phyloP scores from a whole-genome alignment of 2,113 vertebrate species.

The Plectropomus leopardus region DNA sequence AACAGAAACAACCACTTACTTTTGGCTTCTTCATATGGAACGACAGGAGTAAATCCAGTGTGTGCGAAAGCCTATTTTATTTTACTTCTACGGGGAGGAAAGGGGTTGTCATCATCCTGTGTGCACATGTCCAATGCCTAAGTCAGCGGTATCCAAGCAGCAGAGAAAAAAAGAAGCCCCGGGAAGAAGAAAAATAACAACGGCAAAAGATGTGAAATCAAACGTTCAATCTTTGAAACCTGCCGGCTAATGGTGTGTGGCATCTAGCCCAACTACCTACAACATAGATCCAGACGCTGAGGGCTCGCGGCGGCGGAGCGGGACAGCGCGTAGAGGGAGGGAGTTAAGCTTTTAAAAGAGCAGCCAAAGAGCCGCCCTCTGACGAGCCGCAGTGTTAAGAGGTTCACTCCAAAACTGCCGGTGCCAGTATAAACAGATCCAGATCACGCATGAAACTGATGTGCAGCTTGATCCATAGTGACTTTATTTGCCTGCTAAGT shows the following conservation, averaged over 20 bases:
- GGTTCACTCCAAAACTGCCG: conserved; percentile 6
- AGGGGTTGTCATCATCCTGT: conserved; percentile 87
- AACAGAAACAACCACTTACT: conserved; percentile 79
- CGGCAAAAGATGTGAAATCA: conserved; percentile 13
- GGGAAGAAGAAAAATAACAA: not conserved
- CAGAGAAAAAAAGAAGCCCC: conserved; percentile 48
- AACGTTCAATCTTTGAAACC: conserved; percentile 44
- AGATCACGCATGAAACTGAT: not conserved
- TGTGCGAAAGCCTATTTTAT: conserved; percentile 88
- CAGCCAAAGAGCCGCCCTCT: conserved; percentile 72
- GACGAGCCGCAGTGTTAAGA: conserved; percentile 40
- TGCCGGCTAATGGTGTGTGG: conserved; percentile 34
- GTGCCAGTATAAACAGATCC: conserved; percentile 27
- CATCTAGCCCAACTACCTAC: conserved; percentile 46
- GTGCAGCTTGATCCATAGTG: not conserved
- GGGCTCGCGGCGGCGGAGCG: conserved; percentile 45
- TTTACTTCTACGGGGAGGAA: conserved; percentile 87
- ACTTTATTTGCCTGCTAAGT: not conserved
- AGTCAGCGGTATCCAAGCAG: conserved; percentile 78
- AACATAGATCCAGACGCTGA: conserved; percentile 52
- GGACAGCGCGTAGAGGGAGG: conserved; percentile 67
- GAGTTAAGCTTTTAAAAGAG: conserved; percentile 70
- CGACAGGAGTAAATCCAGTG: conserved; percentile 86
- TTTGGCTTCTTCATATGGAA: conserved; percentile 92
- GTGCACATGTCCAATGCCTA: conserved; percentile 87